phyloP scores from a whole-genome alignment of 2,888 invertebrate genomes.

The Brachypalpus laphriformis region DNA sequence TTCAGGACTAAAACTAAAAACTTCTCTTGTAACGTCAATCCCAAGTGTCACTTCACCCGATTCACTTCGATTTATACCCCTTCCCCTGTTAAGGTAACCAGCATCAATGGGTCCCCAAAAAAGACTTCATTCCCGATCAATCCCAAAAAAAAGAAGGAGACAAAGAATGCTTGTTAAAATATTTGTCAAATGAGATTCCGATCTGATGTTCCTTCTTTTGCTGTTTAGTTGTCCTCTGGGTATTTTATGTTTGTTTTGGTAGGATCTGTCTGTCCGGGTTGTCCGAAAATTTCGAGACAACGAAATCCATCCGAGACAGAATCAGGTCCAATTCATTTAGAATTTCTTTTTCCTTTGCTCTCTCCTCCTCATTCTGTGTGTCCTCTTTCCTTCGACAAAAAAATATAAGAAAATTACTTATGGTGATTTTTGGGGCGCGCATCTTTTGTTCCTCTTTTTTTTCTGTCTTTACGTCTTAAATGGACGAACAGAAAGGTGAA shows the following conservation, averaged over 20 bases:
- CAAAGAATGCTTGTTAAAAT: slow-evolving; percentile 67
- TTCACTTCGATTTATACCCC: background rate
- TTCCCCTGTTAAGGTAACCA: background rate
- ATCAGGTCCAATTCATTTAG: slow-evolving; percentile 68
- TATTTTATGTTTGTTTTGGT: slow-evolving; percentile 67
- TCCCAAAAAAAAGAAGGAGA: slow-evolving; percentile 8
- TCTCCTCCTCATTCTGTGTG: background rate
- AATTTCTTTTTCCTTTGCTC: slow-evolving; percentile 26
- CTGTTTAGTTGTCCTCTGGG: slow-evolving; percentile 37
- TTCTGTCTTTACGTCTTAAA: slow-evolving; percentile 29
- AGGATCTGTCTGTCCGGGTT: slow-evolving; percentile 59
- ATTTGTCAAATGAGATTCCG: slow-evolving; percentile 71
- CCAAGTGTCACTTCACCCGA: slow-evolving; percentile 11
- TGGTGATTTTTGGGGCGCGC: slow-evolving; percentile 22
- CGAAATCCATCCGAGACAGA: slow-evolving; percentile 58
- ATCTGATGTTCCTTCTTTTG: slow-evolving; percentile 52
- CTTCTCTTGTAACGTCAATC: background rate
- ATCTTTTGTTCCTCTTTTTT: slow-evolving; percentile 42
- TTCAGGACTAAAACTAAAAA: background rate
- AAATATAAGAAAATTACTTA: background rate
- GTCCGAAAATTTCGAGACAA: slow-evolving; percentile 47
- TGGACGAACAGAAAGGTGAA: slow-evolving; percentile 1
- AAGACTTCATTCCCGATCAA: slow-evolving; percentile 28
- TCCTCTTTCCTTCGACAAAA: background rate
- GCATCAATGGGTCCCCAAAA: slow-evolving; percentile 1